Evolutionary conservation across 2,113 vertebrate species (phyloP).

Genomic region (Acrocephalus arundinaceus): DNA sequence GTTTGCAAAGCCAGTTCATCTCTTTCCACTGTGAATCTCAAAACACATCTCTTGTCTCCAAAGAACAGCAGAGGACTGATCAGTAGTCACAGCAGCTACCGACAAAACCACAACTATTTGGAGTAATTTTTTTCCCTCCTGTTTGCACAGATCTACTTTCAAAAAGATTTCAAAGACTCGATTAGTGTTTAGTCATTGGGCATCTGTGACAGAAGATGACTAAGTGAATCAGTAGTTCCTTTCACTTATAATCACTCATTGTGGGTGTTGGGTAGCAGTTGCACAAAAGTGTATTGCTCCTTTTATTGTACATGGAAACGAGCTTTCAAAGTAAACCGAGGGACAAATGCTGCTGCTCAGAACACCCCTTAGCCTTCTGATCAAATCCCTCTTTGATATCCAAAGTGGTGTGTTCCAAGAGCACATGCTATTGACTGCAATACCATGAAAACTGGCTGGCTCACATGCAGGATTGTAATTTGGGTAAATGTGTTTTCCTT

Average conservation of each 20-base stretch:
- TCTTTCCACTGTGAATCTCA: neutral
- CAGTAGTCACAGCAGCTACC: constrained; percentile 50
- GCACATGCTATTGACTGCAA: neutral
- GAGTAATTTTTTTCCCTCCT: neutral
- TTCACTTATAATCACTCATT: constrained; percentile 43
- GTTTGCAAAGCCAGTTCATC: neutral
- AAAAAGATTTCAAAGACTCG: constrained; percentile 31
- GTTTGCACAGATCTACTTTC: constrained; percentile 3
- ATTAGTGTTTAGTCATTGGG: constrained; percentile 39
- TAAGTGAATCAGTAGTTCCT: constrained; percentile 58
- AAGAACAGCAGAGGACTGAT: constrained; percentile 34
- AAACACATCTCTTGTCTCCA: neutral
- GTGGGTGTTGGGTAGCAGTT: constrained; percentile 15
- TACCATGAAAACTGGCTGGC: constrained; percentile 4
- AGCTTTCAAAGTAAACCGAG: constrained; percentile 22
- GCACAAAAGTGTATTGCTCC: constrained; percentile 48
- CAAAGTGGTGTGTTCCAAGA: constrained; percentile 11
- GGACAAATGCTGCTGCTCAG: constrained; percentile 1
- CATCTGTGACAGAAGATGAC: constrained; percentile 60
- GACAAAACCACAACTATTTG: constrained; percentile 2
- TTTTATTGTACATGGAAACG: constrained; percentile 10
- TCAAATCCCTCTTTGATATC: constrained; percentile 47
- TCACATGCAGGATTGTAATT: constrained; percentile 8
- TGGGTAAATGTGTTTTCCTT: constrained; percentile 47
- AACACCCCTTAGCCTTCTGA: constrained; percentile 11